phyloP scores from a whole-genome alignment of 2,113 vertebrate genomes.

The Neoarius graeffei region DNA sequence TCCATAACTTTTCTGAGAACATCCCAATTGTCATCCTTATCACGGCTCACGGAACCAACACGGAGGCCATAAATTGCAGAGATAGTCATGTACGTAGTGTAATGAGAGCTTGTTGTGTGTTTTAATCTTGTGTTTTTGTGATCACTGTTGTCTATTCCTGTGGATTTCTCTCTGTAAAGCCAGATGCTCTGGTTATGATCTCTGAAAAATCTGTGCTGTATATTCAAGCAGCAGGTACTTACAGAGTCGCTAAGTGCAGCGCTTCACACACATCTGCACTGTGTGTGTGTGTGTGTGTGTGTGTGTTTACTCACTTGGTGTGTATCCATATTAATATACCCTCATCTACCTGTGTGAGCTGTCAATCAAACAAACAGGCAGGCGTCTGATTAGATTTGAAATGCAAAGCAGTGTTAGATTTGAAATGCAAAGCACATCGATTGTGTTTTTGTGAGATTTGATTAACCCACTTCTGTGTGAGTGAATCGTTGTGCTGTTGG shows the following conservation, averaged over 20 bases:
- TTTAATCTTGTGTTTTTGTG: too few relatives aligned
- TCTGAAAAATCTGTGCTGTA: neutral
- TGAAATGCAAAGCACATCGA: slow-evolving; percentile 67
- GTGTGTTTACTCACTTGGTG: neutral
- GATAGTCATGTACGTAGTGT: too few relatives aligned
- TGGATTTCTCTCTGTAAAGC: neutral
- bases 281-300: slow-evolving; percentile 3
- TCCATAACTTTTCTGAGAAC: too few relatives aligned
- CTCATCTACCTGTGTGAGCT: slow-evolving; percentile 54
- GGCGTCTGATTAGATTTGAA: slow-evolving; percentile 72
- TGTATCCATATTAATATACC: slow-evolving; percentile 26
- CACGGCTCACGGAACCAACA: too few relatives aligned
- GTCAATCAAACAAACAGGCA: slow-evolving; percentile 67
- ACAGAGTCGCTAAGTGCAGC: neutral
- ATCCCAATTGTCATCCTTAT: too few relatives aligned
- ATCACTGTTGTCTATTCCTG: neutral
- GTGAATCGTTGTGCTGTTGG: neutral
- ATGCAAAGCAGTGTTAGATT: slow-evolving; percentile 72
- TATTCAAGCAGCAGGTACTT: neutral
- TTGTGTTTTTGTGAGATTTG: slow-evolving; percentile 54
- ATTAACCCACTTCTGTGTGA: slow-evolving; percentile 54
- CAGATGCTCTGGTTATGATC: neutral
- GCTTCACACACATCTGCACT: neutral
- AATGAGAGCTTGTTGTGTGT: too few relatives aligned
- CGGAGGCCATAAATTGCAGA: too few relatives aligned